Percentiles rank a stretch among this genome's conserved stretches.
These are phyloP conservation scores for Cacatua alba DNA, from an alignment of 2,113 vertebrate genomes.

Conservation along the genomic window DNA sequence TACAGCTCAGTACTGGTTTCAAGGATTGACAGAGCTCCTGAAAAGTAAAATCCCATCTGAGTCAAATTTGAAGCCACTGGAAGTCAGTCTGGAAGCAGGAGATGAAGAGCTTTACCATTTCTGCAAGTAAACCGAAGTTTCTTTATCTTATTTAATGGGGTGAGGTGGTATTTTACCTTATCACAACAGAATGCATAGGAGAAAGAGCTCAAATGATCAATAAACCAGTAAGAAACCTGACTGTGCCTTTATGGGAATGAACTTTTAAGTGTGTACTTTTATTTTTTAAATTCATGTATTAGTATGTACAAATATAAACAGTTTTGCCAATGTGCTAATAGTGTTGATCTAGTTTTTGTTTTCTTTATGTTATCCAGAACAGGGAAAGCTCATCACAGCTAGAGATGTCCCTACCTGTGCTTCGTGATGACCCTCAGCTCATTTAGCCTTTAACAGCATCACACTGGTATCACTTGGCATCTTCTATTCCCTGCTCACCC, in stretches of 20 bases:
- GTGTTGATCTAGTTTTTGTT: neutral
- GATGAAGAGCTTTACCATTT: neutral
- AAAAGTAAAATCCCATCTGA: neutral
- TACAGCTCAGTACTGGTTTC: neutral
- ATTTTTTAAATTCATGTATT: neutral
- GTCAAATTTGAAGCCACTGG: neutral
- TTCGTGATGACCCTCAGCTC: neutral
- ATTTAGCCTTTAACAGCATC: neutral
- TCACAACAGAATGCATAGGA: neutral
- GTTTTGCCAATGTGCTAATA: neutral
- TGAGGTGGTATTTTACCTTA: neutral
- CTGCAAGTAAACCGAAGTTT: neutral
- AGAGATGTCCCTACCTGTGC: accelerated
- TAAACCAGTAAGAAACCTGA: neutral
- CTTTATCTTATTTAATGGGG: neutral
- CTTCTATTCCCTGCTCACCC: neutral
- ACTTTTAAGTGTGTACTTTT: neutral
- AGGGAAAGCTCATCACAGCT: neutral
- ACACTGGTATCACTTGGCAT: neutral
- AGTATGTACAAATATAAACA: neutral
- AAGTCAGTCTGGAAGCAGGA: neutral
- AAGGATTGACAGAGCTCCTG: neutral
- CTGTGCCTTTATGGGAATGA: neutral
- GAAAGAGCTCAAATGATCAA: neutral
- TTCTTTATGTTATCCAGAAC: neutral